These are phyloP conservation scores for Peromyscus californicus DNA, from an alignment of 2,113 vertebrate genomes.

Conservation along the genomic window DNA sequence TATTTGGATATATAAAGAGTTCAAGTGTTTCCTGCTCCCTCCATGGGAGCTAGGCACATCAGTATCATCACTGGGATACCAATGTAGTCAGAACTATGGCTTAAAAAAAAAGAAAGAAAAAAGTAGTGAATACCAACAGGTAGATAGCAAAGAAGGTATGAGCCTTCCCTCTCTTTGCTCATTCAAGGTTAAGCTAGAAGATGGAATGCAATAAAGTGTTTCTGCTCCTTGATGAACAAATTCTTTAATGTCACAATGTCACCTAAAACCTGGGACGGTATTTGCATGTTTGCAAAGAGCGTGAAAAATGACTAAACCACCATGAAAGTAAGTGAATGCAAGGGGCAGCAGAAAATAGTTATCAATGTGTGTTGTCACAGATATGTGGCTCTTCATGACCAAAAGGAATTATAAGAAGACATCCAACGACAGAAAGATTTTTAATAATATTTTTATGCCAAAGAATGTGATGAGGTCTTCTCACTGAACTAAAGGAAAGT, in stretches of 20 bases:
- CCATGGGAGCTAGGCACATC: neutral
- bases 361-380: neutral
- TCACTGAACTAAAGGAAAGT: neutral
- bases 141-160: neutral
- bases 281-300: neutral
- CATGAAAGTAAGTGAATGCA: neutral
- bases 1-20: neutral
- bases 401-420: neutral
- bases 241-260: neutral
- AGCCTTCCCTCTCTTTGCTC: neutral
- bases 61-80: fast-evolving
- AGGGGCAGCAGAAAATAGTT: neutral
- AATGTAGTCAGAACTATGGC: neutral
- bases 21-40: neutral
- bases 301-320: neutral
- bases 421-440: neutral
- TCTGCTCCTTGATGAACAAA: neutral
- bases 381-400: fast-evolving
- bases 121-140: neutral
- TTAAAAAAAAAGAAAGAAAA: neutral
- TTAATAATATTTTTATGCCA: neutral
- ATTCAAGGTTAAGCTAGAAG: neutral
- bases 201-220: neutral
- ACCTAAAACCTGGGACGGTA: neutral
- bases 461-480: neutral